Percentiles rank a stretch among this genome's conserved stretches.
Evolutionary conservation across 2,113 vertebrate genomes (phyloP).

Genomic region (Hippocampus abdominalis): DNA sequence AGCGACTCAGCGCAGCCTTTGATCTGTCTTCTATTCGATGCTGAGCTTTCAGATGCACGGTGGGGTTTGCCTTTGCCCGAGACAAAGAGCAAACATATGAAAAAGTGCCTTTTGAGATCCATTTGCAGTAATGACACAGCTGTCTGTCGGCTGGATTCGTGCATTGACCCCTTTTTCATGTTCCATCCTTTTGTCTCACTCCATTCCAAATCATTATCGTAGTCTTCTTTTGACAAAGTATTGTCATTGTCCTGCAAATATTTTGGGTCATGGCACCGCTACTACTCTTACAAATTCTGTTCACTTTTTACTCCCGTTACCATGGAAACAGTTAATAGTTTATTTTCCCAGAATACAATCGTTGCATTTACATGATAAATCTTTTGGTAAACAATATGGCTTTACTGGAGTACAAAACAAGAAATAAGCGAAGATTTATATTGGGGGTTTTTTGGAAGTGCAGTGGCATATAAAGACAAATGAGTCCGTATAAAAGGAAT

Average conservation of each 20-base stretch:
- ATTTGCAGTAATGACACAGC: slow-evolving; percentile 57
- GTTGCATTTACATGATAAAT: neutral
- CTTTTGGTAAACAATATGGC: neutral
- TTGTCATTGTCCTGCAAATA: neutral
- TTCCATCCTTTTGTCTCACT: slow-evolving; percentile 12
- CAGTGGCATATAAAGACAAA: no score
- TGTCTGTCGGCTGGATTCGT: slow-evolving; percentile 10
- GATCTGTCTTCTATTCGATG: slow-evolving; percentile 58
- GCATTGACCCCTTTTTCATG: slow-evolving; percentile 17
- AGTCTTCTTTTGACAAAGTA: neutral
- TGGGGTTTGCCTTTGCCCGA: slow-evolving; percentile 58
- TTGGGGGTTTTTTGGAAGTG: no score
- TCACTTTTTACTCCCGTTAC: slow-evolving; percentile 52
- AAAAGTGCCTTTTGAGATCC: slow-evolving; percentile 59
- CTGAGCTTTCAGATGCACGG: slow-evolving; percentile 66
- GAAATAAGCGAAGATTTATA: neutral
- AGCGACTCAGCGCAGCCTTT: slow-evolving; percentile 49
- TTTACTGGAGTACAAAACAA: neutral
- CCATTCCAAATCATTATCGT: slow-evolving; percentile 7
- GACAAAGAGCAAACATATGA: slow-evolving; percentile 57
- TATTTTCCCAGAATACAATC: neutral
- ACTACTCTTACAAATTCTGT: slow-evolving; percentile 10
- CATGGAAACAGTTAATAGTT: slow-evolving; percentile 61
- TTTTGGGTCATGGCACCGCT: neutral
- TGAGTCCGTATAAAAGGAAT: no score